Percentiles rank a stretch among this genome's conserved stretches.
These are phyloP conservation scores for Campaea margaritaria DNA, from an alignment of 2,888 invertebrate genomes.

Conservation along the genomic window DNA sequence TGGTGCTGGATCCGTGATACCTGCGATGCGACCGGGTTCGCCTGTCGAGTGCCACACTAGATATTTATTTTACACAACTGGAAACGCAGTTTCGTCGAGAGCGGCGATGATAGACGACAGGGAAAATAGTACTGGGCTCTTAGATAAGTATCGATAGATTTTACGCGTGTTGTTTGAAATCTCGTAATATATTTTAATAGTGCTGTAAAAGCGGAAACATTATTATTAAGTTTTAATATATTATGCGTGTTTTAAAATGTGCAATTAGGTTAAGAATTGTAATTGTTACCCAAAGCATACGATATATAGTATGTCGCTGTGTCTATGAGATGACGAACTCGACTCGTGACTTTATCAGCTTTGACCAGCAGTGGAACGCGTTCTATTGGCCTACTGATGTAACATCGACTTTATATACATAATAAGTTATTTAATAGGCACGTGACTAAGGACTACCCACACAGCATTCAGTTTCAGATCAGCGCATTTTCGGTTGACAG, in stretches of 20 bases:
- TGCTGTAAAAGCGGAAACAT: conserved; percentile 62
- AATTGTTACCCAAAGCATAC: conserved; percentile 82
- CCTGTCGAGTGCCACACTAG: conserved; percentile 77
- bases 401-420: conserved; percentile 46
- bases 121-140: conserved; percentile 73
- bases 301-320: conserved; percentile 62
- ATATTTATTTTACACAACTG: conserved; percentile 71
- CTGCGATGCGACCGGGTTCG: conserved; percentile 36
- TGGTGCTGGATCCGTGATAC: conserved; percentile 71
- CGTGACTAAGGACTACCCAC: conserved; percentile 37
- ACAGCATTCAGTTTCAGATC: conserved; percentile 31
- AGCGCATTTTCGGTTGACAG: conserved; percentile 21
- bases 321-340: conserved; percentile 46
- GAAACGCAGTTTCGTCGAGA: conserved; percentile 32
- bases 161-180: conserved; percentile 83
- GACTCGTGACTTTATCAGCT: conserved; percentile 41
- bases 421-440: conserved; percentile 35
- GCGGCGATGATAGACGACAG: conserved; percentile 67
- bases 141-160: conserved; percentile 70
- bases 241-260: conserved; percentile 79
- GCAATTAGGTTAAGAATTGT: conserved; percentile 76
- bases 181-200: conserved; percentile 82
- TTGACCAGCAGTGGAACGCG: conserved; percentile 8
- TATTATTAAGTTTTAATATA: conserved; percentile 70
- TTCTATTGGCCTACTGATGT: conserved; percentile 48